Evolutionary conservation across 2,113 vertebrate species (phyloP), one percentile per base, ranked within the genome.

Genomic region (Nycticorax nycticorax): DNA sequence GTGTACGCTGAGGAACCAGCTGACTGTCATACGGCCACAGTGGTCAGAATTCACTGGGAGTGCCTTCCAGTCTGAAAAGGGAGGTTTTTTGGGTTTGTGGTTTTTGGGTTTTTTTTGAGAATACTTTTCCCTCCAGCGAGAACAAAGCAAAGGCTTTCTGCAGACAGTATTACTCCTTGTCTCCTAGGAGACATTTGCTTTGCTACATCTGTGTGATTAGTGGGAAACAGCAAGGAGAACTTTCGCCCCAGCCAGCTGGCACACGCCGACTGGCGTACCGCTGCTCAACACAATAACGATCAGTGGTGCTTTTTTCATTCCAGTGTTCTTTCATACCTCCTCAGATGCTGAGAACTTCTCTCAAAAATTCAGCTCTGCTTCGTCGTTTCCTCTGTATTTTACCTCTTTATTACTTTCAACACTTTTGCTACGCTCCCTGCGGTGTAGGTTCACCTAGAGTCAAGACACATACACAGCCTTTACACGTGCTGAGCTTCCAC

Each of bases 251-350:
- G 27, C 78, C 75, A 88, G 62, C 27, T n/a, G 18, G 60, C 41
- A 71, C 32, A 20, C 9, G 35, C 23, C 0, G 0, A 15, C 9
- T 3, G 6, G 27, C 37, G 47, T 1, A 57, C 1, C 19, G 27
- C 28, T 41, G 59, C 52, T 21, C 45, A 64, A 27, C 45, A 41
- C 15, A 57, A 6, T 3, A 15, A 11, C 1, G 3, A 52, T 3
- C n/a, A 10, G 16, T 16, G 24, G 16, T 39, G 33, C 64, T 41
- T 82, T 56, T 71, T 18, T 47, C n/a, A 17, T 23, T 35, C 47
- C 69, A 35, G 45, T 39, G 30, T 52, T 48, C 33, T 68, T 47
- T 33, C 19, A 8, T 5, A 63, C 30, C 32, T 57, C 35, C 43
- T 71, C 28, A 32, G 22, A 32, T 75, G 6, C 76, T 17, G 16